Percentiles rank a stretch among this genome's conserved stretches.
phyloP scores from a whole-genome alignment of 1,140 invertebrate genomes.

The Holotrichia oblita region DNA sequence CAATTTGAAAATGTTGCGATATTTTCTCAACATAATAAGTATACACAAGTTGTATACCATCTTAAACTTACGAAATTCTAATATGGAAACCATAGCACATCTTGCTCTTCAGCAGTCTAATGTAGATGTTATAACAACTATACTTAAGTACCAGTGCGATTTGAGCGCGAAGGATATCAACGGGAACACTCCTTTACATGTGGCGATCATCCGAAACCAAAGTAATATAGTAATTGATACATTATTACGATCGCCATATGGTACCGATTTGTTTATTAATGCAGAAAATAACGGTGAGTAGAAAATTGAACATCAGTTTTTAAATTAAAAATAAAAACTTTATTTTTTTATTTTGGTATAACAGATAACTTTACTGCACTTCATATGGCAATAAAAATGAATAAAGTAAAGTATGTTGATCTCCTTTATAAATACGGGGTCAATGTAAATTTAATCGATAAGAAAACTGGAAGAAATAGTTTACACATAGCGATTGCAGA shows the following conservation, averaged over 20 bases:
- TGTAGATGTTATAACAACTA: conserved; percentile 57
- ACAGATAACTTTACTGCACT: conserved; percentile 64
- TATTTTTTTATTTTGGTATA: conserved; percentile 7
- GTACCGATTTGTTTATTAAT: conserved; percentile 52
- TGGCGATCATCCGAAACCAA: conserved; percentile 60
- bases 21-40: conserved; percentile 12
- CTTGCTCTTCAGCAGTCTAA: conserved; percentile 63
- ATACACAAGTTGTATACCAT: conserved; percentile 46
- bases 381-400: conserved; percentile 64
- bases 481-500: conserved; percentile 68
- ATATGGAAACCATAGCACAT: conserved; percentile 63
- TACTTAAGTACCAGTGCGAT: conserved; percentile 63
- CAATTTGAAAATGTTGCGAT: background rate
- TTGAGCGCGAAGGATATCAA: conserved; percentile 62
- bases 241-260: conserved; percentile 44
- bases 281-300: conserved; percentile 58
- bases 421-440: conserved; percentile 63
- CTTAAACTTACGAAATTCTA: conserved; percentile 53
- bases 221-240: conserved; percentile 35
- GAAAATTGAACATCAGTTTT: too few relatives aligned
- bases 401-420: conserved; percentile 62
- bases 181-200: conserved; percentile 65
- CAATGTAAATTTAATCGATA: conserved; percentile 63
- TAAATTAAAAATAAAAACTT: too few relatives aligned
- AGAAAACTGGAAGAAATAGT: conserved; percentile 65